Evolutionary conservation across 2,888 invertebrate genomes (phyloP).

Genomic region (Ophion ventricosus): DNA sequence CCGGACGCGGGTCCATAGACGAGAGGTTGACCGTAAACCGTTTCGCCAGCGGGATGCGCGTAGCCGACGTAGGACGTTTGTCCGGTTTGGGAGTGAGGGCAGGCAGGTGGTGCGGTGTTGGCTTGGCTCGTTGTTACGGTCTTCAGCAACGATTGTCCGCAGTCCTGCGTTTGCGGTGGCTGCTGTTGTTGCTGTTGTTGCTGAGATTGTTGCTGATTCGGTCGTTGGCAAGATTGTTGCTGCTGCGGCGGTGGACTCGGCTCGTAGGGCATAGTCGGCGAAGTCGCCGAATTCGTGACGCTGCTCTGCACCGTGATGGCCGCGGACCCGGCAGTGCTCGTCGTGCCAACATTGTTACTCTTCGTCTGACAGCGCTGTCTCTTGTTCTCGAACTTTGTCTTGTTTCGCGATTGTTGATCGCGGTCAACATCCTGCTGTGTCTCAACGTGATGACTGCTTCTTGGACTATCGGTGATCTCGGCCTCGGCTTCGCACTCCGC

Average conservation of each 20-base stretch:
- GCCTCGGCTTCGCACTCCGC: constrained; percentile 55
- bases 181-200: constrained; percentile 57
- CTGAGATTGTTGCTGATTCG: constrained; percentile 32
- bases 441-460: background rate
- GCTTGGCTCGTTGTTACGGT: constrained; percentile 74
- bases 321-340: constrained; percentile 5
- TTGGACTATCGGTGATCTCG: constrained; percentile 24
- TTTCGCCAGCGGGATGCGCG: constrained; percentile 56
- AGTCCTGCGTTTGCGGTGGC: constrained; percentile 67
- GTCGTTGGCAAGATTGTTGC: constrained; percentile 53
- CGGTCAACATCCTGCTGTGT: constrained; percentile 47
- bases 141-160: constrained; percentile 78
- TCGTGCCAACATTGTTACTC: constrained; percentile 29
- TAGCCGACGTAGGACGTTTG: constrained; percentile 70
- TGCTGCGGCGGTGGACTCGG: constrained; percentile 71
- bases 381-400: constrained; percentile 69
- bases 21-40: constrained; percentile 63
- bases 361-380: constrained; percentile 68
- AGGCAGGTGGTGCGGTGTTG: constrained; percentile 48
- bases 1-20: constrained; percentile 56
- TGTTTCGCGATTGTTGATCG: constrained; percentile 55
- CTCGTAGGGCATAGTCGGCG: constrained; percentile 79
- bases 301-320: constrained; percentile 43
- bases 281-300: constrained; percentile 79
- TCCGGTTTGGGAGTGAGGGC: constrained; percentile 74